Base-by-base conservation (phyloP, 2,888 invertebrate genomes). In the Campaea margaritaria region DNA sequence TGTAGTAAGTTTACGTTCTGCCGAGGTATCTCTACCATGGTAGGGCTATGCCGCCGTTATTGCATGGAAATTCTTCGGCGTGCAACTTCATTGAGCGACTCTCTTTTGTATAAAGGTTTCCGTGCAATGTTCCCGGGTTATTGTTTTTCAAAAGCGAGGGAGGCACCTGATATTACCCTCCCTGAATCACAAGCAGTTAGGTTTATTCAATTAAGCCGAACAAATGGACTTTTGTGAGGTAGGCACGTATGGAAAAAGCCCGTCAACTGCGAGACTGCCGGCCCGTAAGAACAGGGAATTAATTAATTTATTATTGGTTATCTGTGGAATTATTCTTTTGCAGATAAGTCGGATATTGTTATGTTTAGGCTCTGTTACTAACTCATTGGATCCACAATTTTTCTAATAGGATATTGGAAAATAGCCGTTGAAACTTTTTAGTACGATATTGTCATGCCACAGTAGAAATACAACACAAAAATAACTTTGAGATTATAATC, bases 31-130 rank as follows among this genome's bases (percentile, higher is more conserved):
- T 55, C 31, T 12, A 53, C 38, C 4, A 42, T 10, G 36, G 14
- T 36, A 14, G n/a, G 55, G 43, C 51, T 61, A 61, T 56, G 55
- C 60, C 55, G 16, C 82, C 84, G 87, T 91, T 91, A 91, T 91
- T 91, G 91, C 91, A 92, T 91, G 90, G 90, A 91, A 89, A 91
- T 90, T 86, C 89, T 86, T 87, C 81, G 84, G 82, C 85, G 87
- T 91, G 89, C 91, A 91, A 90, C 87, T 91, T 87, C 90, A 91
- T 91, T 87, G 87, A 85, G 83, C 80, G 82, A 83, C 85, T 85
- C 87, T 87, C 87, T 87, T 89, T 87, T 86, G 87, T 88, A 85
- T 88, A 90, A 87, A 88, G 88, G 85, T 85, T 85, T 80, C 87
- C 81, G 79, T 78, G 83, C 85, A 80, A 86, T 89, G 86, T 86